Base-by-base conservation (phyloP, 1,140 invertebrate species). In the Zaprionus vittiger region DNA sequence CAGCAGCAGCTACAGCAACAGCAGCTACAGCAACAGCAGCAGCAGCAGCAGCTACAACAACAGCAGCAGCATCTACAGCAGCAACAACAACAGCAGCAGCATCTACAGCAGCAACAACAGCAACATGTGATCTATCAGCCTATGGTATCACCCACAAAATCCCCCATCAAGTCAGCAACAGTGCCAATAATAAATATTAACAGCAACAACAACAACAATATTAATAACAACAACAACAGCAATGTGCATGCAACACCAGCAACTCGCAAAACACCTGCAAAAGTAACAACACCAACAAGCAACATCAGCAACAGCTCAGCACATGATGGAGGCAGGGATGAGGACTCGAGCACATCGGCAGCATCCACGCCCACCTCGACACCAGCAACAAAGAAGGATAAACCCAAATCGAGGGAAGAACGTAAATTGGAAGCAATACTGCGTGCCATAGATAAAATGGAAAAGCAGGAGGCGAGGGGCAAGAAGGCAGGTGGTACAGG, bases 361-460 rank as follows among this genome's bases (percentile, higher is more conserved):
- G 38, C 70, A 59, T 56, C 57, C 14, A 55, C 83, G 38, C 20
- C 68, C 37, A 65, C 72, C 17, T 73, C 78, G 41, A 77, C 75
- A 9, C 71, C 80, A 2, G 56, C 66, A 0, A 24, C 70, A 2
- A 75, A 57, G 76, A 93, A 91, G 66, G 87, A 92, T 20, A 91
- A 92, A 12, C 85, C 79, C 2, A 91, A 93, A 96, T 97, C 97
- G 3, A 93, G 98, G 4, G 98, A 99, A 93, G 98, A 99, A 87
- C 95, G 98, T n/a, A 99, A 99, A 93, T 96, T 99, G 94, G 97
- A 98, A 89, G 97, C 98, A 0, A 98, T 98, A 76, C 96, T 99
- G 95, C 97, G 98, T 90, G 97, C 97, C 0, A 98, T 99, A 93
- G 96, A 97, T 79, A 94, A 96, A 34, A 94, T 97, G 94, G 96